Evolutionary conservation across 2,888 invertebrate species (phyloP).

Genomic region (Dolomedes plantarius): DNA sequence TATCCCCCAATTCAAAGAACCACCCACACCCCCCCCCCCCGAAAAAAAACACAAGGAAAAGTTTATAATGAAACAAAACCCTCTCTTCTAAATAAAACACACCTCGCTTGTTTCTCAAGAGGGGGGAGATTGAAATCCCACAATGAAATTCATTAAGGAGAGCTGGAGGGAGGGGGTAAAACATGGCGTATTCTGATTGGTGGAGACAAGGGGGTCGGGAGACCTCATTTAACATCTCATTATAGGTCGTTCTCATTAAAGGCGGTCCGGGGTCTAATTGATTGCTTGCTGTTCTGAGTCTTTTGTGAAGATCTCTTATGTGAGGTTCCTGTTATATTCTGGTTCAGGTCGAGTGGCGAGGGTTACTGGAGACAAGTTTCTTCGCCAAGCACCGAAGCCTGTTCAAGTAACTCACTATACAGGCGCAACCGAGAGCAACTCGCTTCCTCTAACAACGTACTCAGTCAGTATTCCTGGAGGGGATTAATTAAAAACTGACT

Average conservation of each 20-base stretch:
- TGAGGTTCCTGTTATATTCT: conserved; percentile 6
- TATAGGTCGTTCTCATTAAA: conserved; percentile 68
- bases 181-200: conserved; percentile 53
- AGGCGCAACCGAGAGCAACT: neutral
- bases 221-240: conserved; percentile 71
- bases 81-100: conserved; percentile 51
- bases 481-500: neutral
- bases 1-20: conserved; percentile 14
- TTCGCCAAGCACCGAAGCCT: conserved; percentile 57
- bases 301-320: conserved; percentile 49
- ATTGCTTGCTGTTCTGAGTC: conserved; percentile 63
- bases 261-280: conserved; percentile 66
- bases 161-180: conserved; percentile 8
- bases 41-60: conserved; percentile 39
- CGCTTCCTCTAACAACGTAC: neutral
- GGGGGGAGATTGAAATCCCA: conserved; percentile 40
- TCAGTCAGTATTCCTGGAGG: neutral
- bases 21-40: conserved; percentile 6
- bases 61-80: conserved; percentile 70
- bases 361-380: conserved; percentile 38
- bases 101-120: conserved; percentile 66
- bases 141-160: conserved; percentile 69
- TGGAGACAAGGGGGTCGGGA: conserved; percentile 54
- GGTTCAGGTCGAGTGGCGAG: conserved; percentile 34
- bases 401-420: neutral